Evolutionary conservation across 2,888 invertebrate genomes (phyloP).

Genomic region (Caenorhabditis sp.): DNA sequence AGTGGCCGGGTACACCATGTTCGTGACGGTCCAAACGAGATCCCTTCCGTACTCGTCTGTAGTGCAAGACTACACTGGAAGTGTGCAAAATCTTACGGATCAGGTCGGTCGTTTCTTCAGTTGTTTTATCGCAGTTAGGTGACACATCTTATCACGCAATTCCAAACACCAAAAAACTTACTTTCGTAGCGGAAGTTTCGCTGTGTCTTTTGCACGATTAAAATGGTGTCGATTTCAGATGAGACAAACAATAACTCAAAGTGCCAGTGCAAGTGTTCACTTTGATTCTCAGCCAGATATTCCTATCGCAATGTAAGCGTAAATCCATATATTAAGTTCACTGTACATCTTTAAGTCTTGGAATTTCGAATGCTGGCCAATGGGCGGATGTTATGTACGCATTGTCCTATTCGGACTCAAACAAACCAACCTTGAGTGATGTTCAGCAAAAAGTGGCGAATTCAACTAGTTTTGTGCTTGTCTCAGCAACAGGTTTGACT

Average conservation of each 20-base stretch:
- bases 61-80: conserved; percentile 25
- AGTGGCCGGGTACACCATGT: conserved; percentile 28
- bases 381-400: conserved; percentile 43
- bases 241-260: conserved; percentile 1
- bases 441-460: conserved; percentile 18
- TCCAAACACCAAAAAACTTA: not conserved
- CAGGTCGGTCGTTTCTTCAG: too few relatives aligned
- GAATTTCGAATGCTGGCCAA: conserved; percentile 33
- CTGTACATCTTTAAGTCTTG: conserved; percentile 18
- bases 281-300: conserved; percentile 6
- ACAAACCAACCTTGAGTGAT: conserved; percentile 12
- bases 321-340: too few relatives aligned
- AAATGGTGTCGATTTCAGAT: conserved; percentile 15
- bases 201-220: not conserved
- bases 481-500: conserved; percentile 16
- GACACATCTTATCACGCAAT: conserved; percentile 3
- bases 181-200: too few relatives aligned
- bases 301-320: conserved; percentile 38
- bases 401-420: conserved; percentile 26
- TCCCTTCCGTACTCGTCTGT: conserved; percentile 33
- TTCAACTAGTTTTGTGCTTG: conserved; percentile 10
- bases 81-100: conserved; percentile 25
- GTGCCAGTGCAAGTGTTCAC: not conserved
- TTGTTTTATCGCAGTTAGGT: too few relatives aligned
- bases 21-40: conserved; percentile 19